These are phyloP conservation scores for Phaetusa simplex DNA, from an alignment of 2,113 vertebrate species.

Conservation along the genomic window DNA sequence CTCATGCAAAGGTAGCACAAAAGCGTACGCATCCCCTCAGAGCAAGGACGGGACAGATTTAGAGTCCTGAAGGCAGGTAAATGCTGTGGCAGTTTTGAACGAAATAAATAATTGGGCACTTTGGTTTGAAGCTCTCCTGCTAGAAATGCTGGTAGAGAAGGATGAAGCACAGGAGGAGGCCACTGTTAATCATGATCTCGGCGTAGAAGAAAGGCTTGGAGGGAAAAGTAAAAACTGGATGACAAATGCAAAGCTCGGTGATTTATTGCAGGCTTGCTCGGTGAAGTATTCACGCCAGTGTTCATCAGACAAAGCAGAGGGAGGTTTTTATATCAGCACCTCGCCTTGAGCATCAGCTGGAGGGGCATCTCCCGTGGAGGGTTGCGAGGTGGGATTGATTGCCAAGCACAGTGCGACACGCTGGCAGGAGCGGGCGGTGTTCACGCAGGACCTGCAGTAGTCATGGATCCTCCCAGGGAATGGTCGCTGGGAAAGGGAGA, in stretches of 20 bases:
- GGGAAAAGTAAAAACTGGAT: not conserved
- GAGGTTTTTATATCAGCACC: not conserved
- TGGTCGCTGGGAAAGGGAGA: not conserved
- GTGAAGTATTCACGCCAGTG: accelerated
- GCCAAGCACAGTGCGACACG: accelerated
- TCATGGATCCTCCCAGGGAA: not conserved
- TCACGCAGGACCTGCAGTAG: not conserved
- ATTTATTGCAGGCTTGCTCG: not conserved
- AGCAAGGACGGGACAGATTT: not conserved
- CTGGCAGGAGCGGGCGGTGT: not conserved
- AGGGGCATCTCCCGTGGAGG: not conserved
- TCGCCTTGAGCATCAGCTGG: not conserved
- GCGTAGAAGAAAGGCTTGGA: not conserved
- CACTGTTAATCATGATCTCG: not conserved
- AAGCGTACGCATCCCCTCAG: not conserved
- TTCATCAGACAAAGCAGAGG: not conserved
- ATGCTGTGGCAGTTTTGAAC: not conserved
- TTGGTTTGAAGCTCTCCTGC: not conserved
- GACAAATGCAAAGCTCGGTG: not conserved
- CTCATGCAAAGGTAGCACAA: not conserved
- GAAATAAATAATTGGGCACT: not conserved
- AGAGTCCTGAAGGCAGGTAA: not conserved
- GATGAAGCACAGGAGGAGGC: not conserved
- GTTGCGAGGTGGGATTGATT: not conserved
- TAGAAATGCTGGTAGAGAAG: not conserved